Evolutionary conservation across 2,797 vertebrate species (phyloP).

Genomic region (Tympanoctomys barrerae): DNA sequence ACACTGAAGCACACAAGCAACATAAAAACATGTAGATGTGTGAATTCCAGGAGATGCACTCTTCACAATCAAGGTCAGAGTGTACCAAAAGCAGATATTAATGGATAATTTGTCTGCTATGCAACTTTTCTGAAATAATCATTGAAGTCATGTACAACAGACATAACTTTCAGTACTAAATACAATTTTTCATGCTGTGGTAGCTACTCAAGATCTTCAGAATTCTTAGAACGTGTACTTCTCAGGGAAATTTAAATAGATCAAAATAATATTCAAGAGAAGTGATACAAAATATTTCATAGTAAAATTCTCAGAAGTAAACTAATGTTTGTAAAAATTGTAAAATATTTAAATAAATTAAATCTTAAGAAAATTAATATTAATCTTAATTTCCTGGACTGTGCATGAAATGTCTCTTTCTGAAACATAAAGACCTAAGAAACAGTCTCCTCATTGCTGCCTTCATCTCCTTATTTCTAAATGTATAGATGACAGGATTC

Average conservation of each 20-base stretch:
- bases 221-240: neutral
- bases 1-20: neutral
- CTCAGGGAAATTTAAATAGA: neutral
- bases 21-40: neutral
- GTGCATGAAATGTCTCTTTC: conserved; percentile 8
- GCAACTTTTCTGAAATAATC: neutral
- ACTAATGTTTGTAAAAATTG: neutral
- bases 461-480: conserved; percentile 74
- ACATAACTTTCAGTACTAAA: neutral
- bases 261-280: neutral
- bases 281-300: neutral
- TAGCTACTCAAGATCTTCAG: neutral
- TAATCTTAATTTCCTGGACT: neutral
- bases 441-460: conserved; percentile 48
- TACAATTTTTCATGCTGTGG: neutral
- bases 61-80: neutral
- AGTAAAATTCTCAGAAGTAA: neutral
- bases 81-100: neutral
- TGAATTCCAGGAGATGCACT: neutral
- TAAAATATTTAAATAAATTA: neutral
- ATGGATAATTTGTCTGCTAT: neutral
- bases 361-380: neutral
- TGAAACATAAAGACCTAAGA: conserved; percentile 23
- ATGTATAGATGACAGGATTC: conserved; percentile 79
- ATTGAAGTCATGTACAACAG: neutral